These are phyloP conservation scores for Masticophis lateralis DNA, from an alignment of 2,797 vertebrate genomes.

Conservation along the genomic window DNA sequence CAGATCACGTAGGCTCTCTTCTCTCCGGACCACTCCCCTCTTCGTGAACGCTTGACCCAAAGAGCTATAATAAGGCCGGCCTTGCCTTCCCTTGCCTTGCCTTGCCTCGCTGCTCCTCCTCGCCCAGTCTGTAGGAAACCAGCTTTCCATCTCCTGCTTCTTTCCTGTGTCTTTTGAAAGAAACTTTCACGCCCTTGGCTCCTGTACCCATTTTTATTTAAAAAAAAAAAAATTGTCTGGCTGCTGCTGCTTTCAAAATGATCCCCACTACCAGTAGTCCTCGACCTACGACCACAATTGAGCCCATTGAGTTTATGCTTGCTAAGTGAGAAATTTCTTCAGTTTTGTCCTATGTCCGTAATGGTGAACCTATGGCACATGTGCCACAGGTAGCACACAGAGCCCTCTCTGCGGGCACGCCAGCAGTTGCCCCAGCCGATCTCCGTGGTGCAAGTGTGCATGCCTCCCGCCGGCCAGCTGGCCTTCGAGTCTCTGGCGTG, in stretches of 20 bases:
- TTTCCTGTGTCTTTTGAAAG: constrained; percentile 21
- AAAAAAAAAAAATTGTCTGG: not conserved
- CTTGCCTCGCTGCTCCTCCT: not conserved
- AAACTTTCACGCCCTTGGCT: not conserved
- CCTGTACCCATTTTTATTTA: constrained; percentile 15
- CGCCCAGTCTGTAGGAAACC: not conserved
- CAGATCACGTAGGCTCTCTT: not conserved
- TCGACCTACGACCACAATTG: too few relatives aligned
- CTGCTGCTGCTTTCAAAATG: constrained; percentile 15
- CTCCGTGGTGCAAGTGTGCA: too few relatives aligned
- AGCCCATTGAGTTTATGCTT: too few relatives aligned
- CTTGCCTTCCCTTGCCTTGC: not conserved
- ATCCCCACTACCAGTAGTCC: not conserved
- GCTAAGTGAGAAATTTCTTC: too few relatives aligned
- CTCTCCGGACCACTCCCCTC: not conserved
- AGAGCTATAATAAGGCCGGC: not conserved
- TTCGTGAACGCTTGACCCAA: not conserved
- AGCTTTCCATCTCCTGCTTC: not conserved
- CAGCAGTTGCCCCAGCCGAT: too few relatives aligned
- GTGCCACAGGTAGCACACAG: too few relatives aligned
- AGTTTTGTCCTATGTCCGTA: too few relatives aligned
- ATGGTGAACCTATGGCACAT: too few relatives aligned
- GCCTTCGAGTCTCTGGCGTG: too few relatives aligned
- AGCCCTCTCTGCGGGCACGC: too few relatives aligned
- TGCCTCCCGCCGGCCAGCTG: too few relatives aligned